phyloP scores from a whole-genome alignment of 1,140 invertebrate genomes.

The Mamestra configurata region DNA sequence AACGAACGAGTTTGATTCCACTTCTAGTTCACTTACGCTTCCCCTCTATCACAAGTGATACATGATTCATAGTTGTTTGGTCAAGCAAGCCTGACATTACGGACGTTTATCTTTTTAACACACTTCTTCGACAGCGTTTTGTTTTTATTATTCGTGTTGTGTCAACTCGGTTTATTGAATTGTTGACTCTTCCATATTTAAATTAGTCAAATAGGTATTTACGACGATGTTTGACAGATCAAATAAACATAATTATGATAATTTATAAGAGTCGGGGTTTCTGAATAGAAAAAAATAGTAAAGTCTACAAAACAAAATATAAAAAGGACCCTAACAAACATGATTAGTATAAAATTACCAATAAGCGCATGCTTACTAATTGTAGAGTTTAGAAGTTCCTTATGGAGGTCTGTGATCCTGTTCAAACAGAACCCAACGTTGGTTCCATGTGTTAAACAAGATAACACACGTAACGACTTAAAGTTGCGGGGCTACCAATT shows the following conservation, averaged over 20 bases:
- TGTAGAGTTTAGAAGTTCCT: neutral
- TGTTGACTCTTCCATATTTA: conserved; percentile 8
- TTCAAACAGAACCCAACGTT: conserved; percentile 12
- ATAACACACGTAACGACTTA: conserved; percentile 32
- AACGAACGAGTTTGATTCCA: conserved; percentile 1
- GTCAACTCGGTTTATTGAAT: neutral
- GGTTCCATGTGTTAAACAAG: conserved; percentile 15
- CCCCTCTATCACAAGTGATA: conserved; percentile 38
- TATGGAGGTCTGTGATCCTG: neutral
- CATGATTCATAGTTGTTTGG: conserved; percentile 47
- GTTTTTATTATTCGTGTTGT: conserved; percentile 18
- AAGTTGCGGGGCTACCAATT: conserved; percentile 20
- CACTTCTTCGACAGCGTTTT: conserved; percentile 26
- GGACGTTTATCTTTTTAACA: conserved; percentile 40
- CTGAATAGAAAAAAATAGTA: neutral
- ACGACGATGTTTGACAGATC: neutral
- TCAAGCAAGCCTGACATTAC: conserved; percentile 12
- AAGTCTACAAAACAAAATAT: neutral
- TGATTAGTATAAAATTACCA: conserved; percentile 27
- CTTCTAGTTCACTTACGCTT: conserved; percentile 25
- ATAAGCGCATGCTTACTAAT: conserved; percentile 10
- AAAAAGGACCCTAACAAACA: too few species aligned
- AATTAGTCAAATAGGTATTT: neutral
- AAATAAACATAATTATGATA: conserved; percentile 6
- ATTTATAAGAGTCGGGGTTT: neutral